A percentile compares a stretch with the other conserved stretches of the same genome.
Evolutionary conservation across 2,797 vertebrate genomes (phyloP).

Genomic region (Aeoliscus strigatus): DNA sequence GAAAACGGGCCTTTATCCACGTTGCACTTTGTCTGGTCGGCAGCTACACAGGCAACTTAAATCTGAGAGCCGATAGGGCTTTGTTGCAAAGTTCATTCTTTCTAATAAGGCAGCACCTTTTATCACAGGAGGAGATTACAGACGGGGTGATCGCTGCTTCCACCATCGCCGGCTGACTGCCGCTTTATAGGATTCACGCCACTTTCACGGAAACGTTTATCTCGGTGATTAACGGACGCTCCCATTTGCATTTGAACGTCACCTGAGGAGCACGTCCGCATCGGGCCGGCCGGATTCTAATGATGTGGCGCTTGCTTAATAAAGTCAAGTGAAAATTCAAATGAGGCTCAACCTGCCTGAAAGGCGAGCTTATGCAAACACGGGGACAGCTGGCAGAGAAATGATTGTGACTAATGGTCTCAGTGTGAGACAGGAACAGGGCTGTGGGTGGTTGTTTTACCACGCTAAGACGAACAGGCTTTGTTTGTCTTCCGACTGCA

Average conservation of each 20-base stretch:
- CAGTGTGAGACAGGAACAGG: constrained; percentile 67
- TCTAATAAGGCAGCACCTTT: constrained; percentile 33
- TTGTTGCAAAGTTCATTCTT: constrained; percentile 39
- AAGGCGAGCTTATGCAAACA: constrained; percentile 67
- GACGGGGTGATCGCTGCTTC: constrained; percentile 33
- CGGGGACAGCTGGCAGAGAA: constrained; percentile 68
- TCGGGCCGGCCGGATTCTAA: constrained; percentile 49
- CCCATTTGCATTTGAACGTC: constrained; percentile 38
- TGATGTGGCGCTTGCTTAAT: constrained; percentile 56
- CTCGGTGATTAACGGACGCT: constrained; percentile 36
- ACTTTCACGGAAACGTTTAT: constrained; percentile 39
- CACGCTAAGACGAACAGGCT: constrained; percentile 58
- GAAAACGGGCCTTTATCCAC: constrained; percentile 40
- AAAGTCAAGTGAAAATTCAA: constrained; percentile 64
- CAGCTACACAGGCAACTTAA: constrained; percentile 36
- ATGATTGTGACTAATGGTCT: constrained; percentile 73
- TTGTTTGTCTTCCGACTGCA: constrained; percentile 66
- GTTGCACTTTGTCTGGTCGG: constrained; percentile 35
- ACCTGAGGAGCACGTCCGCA: constrained; percentile 59
- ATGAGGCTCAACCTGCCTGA: constrained; percentile 65
- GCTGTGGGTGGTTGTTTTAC: constrained; percentile 65
- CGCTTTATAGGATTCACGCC: constrained; percentile 20
- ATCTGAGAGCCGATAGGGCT: constrained; percentile 38
- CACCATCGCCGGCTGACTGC: constrained; percentile 13
- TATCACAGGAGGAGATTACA: constrained; percentile 44